Conservation (phyloP, 2,888 invertebrate species). For the Temnothorax rugatulus region DNA sequence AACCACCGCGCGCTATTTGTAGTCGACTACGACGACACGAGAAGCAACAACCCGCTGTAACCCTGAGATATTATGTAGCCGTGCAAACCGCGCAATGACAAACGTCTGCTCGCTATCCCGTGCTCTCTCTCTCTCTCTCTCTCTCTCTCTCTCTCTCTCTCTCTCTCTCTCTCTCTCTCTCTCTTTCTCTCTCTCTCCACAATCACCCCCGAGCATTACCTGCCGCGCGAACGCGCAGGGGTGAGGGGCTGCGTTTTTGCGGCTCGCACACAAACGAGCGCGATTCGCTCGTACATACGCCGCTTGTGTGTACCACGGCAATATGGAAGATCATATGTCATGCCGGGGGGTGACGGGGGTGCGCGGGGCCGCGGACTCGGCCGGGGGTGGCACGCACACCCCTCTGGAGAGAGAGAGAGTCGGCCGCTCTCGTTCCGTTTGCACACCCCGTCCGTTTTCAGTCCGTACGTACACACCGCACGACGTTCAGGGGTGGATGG, state of each 20-base stretch:
- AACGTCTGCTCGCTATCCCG: constrained; percentile 70
- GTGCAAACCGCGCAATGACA: constrained; percentile 79
- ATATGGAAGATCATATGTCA: constrained; percentile 86
- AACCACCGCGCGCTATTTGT: constrained; percentile 74
- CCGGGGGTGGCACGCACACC: constrained; percentile 61
- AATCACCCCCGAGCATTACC: constrained; percentile 31
- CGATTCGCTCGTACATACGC: constrained; percentile 56
- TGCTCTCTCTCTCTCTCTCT: background rate
- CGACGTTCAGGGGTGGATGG: constrained; percentile 38
- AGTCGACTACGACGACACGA: constrained; percentile 77
- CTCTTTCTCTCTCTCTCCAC: background rate
- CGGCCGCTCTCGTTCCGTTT: constrained; percentile 60
- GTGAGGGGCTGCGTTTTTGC: constrained; percentile 24
- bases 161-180: background rate
- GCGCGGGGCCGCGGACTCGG: constrained; percentile 28
- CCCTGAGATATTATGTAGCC: constrained; percentile 84
- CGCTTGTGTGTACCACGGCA: constrained; percentile 77
- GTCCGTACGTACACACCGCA: constrained; percentile 40
- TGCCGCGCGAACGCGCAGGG: constrained; percentile 35
- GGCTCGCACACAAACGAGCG: constrained; percentile 35
- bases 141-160: background rate
- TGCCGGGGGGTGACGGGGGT: constrained; percentile 76
- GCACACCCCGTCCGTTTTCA: constrained; percentile 64
- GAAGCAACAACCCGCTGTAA: constrained; percentile 71
- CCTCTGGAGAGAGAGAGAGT: constrained; percentile 26